Conservation (phyloP, 2,113 vertebrate species). For the Pterocles gutturalis region DNA sequence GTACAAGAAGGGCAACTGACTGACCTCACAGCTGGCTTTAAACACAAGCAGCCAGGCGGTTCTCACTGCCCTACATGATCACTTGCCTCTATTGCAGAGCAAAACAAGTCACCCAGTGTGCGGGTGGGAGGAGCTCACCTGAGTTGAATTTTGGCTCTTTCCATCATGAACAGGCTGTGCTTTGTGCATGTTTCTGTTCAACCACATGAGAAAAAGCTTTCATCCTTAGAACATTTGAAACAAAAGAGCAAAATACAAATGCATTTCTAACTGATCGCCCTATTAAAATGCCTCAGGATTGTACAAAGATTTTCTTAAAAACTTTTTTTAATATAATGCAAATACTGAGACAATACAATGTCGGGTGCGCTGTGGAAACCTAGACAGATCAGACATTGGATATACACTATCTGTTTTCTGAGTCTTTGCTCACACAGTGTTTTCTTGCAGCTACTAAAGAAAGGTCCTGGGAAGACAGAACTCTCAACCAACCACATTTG, state of each 20-base stretch:
- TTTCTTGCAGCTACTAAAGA: background rate
- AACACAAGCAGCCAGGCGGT: conserved; percentile 22
- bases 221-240: background rate
- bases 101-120: conserved; percentile 59
- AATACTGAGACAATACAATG: background rate
- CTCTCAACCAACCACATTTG: background rate
- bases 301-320: background rate
- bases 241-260: background rate
- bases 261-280: background rate
- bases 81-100: background rate
- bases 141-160: conserved; percentile 3
- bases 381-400: background rate
- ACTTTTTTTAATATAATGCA: background rate
- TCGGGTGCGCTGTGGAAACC: background rate
- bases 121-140: conserved; percentile 32
- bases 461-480: background rate
- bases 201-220: background rate
- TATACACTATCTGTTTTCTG: background rate
- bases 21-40: conserved; percentile 58
- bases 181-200: conserved; percentile 35
- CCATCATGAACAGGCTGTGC: background rate
- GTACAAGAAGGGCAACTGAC: background rate
- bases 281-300: background rate
- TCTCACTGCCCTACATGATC: background rate
- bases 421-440: background rate